These are phyloP conservation scores for Buceros bicornis DNA, from an alignment of 2,797 vertebrate species.

Conservation along the genomic window DNA sequence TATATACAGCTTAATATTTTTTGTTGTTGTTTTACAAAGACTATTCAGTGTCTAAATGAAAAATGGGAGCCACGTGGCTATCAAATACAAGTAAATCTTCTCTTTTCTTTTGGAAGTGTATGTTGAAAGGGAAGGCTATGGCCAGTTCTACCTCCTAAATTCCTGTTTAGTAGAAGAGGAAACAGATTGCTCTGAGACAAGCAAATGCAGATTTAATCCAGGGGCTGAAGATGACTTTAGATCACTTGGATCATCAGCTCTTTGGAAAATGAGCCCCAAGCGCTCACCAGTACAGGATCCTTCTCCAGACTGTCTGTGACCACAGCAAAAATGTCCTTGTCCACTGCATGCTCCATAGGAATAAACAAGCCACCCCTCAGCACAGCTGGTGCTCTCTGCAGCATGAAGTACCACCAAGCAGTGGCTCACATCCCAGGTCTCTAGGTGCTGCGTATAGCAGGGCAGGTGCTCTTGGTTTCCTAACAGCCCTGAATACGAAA, in stretches of 20 bases:
- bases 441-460: background rate
- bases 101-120: background rate
- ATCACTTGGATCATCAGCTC: background rate
- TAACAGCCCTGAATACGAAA: background rate
- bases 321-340: background rate
- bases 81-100: background rate
- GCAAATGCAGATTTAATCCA: background rate
- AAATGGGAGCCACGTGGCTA: background rate
- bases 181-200: background rate
- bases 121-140: background rate
- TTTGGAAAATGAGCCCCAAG: background rate
- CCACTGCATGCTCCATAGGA: background rate
- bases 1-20: background rate
- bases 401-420: fast-evolving
- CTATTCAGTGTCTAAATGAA: background rate
- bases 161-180: background rate
- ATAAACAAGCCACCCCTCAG: background rate
- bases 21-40: background rate
- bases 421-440: background rate
- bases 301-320: background rate
- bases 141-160: background rate
- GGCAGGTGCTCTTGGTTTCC: background rate
- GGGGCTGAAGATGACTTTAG: background rate
- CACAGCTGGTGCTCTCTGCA: background rate
- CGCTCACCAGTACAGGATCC: background rate